A percentile compares a stretch with the other conserved stretches of the same genome.
These are phyloP conservation scores for Carposina sasakii DNA, from an alignment of 1,140 invertebrate species.

Conservation along the genomic window DNA sequence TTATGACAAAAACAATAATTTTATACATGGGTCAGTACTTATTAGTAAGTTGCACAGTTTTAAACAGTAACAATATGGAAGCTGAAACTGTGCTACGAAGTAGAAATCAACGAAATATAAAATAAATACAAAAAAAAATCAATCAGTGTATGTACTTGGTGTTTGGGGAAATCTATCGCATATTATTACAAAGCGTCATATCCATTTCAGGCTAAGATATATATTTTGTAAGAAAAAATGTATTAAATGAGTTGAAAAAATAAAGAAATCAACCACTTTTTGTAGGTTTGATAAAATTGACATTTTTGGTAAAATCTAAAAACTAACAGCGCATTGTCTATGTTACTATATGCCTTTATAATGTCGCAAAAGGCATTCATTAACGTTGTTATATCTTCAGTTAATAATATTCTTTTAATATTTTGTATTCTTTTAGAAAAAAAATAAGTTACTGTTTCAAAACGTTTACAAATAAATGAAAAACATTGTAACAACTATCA, in stretches of 20 bases:
- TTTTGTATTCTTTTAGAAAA: background rate
- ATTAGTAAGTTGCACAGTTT: slow-evolving; percentile 19
- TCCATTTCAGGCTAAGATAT: slow-evolving; percentile 46
- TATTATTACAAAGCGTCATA: slow-evolving; percentile 46
- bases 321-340: slow-evolving; percentile 54
- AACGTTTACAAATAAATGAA: background rate
- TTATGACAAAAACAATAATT: slow-evolving; percentile 13
- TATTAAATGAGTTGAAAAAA: background rate
- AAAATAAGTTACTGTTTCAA: background rate
- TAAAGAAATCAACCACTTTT: no score
- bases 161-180: slow-evolving; percentile 39
- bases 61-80: slow-evolving; percentile 8
- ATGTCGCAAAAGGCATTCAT: slow-evolving; percentile 62
- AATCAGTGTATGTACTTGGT: slow-evolving; percentile 56
- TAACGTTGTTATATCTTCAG: slow-evolving; percentile 48
- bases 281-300: no score
- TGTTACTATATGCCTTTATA: slow-evolving; percentile 43
- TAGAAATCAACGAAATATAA: slow-evolving; percentile 65
- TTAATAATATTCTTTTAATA: no score
- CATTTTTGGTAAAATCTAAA: slow-evolving; percentile 13
- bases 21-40: slow-evolving; percentile 27
- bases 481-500: no score
- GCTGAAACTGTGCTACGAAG: slow-evolving; percentile 44
- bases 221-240: slow-evolving; percentile 12
- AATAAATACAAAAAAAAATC: slow-evolving; percentile 63